Conservation (phyloP, 2,113 vertebrate genomes). For the Machaerirhynchus nigripectus region DNA sequence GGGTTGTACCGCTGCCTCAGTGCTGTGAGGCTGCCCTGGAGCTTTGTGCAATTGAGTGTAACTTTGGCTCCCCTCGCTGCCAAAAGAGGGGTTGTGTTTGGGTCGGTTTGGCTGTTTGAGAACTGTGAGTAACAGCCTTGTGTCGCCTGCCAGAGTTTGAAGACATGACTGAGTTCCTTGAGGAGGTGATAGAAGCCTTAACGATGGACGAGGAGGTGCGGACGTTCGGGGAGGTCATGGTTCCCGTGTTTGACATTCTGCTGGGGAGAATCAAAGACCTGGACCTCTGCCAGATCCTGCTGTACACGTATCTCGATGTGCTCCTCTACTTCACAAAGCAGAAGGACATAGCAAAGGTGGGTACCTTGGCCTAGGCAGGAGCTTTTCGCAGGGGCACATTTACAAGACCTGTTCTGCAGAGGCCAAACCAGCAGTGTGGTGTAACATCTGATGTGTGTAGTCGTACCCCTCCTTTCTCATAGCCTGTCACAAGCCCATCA, state of each 20-base stretch:
- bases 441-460: fast-evolving
- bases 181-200: slow-evolving; percentile 87
- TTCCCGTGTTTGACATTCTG: slow-evolving; percentile 90
- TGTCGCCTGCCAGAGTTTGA: slow-evolving; percentile 78
- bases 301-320: slow-evolving; percentile 90
- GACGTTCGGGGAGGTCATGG: slow-evolving; percentile 91
- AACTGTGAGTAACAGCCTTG: fast-evolving
- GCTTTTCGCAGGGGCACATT: fast-evolving
- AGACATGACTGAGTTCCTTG: slow-evolving; percentile 87
- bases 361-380: neutral
- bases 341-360: slow-evolving; percentile 91
- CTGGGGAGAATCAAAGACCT: slow-evolving; percentile 86
- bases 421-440: fast-evolving
- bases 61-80: neutral
- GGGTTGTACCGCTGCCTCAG: fast-evolving
- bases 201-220: slow-evolving; percentile 90
- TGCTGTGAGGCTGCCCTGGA: fast-evolving
- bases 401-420: fast-evolving
- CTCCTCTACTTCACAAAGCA: slow-evolving; percentile 92
- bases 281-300: slow-evolving; percentile 90
- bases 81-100: fast-evolving
- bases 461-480: fast-evolving
- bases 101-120: no score
- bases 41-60: fast-evolving
- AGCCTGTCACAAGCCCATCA: neutral